These are phyloP conservation scores for Phasia obesa DNA, from an alignment of 2,888 invertebrate species.

Conservation along the genomic window DNA sequence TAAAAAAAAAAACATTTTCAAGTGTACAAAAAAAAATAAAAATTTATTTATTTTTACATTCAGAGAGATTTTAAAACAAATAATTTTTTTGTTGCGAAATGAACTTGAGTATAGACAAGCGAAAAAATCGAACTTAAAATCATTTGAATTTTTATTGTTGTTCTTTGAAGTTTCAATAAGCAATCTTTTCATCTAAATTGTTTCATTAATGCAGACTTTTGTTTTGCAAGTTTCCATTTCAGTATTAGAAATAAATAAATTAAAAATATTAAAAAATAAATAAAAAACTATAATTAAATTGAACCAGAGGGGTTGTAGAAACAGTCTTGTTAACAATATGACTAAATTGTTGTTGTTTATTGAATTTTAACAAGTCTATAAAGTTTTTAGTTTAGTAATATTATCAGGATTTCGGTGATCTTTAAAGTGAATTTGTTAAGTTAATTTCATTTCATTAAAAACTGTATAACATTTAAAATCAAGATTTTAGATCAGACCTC, in stretches of 20 bases:
- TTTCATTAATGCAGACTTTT: constrained; percentile 56
- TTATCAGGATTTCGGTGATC: constrained; percentile 55
- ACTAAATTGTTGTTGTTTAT: constrained; percentile 41
- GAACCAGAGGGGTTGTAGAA: background rate
- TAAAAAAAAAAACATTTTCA: constrained; percentile 31
- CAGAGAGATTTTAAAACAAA: constrained; percentile 49
- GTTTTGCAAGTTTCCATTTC: constrained; percentile 33
- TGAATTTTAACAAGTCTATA: constrained; percentile 64
- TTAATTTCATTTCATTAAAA: constrained; percentile 7
- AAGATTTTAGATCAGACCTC: constrained; percentile 30
- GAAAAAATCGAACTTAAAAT: constrained; percentile 35
- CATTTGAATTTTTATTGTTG: constrained; percentile 40
- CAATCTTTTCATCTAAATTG: constrained; percentile 66
- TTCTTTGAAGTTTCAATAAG: constrained; percentile 17
- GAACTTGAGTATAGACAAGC: constrained; percentile 30
- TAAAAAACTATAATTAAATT: constrained; percentile 12
- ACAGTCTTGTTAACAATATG: constrained; percentile 54
- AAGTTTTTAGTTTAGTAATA: constrained; percentile 10
- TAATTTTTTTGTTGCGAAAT: constrained; percentile 31
- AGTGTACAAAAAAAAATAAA: constrained; percentile 50
- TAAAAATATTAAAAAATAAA: background rate
- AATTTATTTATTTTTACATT: constrained; percentile 46
- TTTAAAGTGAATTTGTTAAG: constrained; percentile 51
- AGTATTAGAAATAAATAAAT: background rate
- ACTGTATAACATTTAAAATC: constrained; percentile 26